Evolutionary conservation across 92 coral and sea anemone genomes (phyloP).

Genomic region (Porites lobata): DNA sequence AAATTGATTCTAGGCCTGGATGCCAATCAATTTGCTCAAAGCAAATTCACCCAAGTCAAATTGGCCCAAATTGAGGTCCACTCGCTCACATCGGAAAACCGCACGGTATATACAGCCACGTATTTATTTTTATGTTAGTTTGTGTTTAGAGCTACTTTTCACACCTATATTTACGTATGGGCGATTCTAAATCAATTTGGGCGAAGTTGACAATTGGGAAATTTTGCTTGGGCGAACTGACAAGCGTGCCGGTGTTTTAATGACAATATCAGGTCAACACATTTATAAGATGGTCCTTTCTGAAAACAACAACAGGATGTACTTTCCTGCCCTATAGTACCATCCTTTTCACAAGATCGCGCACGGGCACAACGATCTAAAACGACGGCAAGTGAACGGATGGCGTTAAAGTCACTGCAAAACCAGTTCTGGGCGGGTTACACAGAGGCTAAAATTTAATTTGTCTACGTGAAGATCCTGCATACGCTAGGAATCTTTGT

Average conservation of each 20-base stretch:
- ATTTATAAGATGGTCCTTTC: constrained; percentile 1
- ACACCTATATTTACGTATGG: neutral
- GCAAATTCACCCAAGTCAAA: neutral
- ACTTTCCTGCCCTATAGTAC: neutral
- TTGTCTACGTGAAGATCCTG: neutral
- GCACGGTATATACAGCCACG: too few relatives aligned
- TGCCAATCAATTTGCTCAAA: neutral
- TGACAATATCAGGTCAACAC: constrained; percentile 23
- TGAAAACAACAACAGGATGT: constrained; percentile 1
- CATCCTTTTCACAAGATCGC: neutral
- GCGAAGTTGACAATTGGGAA: neutral
- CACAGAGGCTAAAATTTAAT: constrained; percentile 40
- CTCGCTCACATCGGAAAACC: neutral
- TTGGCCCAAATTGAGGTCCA: neutral
- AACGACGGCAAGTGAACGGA: constrained; percentile 25
- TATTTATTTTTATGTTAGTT: too few relatives aligned
- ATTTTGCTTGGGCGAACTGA: neutral
- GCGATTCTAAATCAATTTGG: neutral
- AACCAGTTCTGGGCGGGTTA: constrained; percentile 18
- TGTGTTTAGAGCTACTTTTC: too few relatives aligned
- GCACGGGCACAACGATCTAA: constrained; percentile 29
- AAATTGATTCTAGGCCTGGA: constrained; percentile 5
- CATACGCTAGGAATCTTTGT: constrained; percentile 84
- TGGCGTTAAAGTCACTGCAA: constrained; percentile 22
- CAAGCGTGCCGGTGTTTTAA: neutral